Conservation (phyloP, 2,113 vertebrate species). For the Hippopotamus amphibius region DNA sequence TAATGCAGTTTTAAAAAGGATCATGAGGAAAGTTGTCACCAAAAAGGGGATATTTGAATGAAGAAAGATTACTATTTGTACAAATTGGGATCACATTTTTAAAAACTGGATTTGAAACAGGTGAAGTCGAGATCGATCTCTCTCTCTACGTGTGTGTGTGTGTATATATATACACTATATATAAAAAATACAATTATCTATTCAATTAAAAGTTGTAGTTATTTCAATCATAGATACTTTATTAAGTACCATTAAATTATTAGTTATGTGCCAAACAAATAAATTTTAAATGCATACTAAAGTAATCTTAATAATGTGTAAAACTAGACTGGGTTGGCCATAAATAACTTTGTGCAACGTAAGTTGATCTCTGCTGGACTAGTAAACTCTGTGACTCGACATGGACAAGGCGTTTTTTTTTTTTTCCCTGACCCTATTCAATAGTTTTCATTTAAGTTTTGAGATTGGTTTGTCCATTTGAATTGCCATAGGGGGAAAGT, state of each 20-base stretch:
- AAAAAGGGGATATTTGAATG: not conserved
- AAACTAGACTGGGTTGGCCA: not conserved
- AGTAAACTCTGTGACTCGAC: not conserved
- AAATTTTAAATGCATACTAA: slow-evolving; percentile 26
- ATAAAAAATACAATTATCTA: not conserved
- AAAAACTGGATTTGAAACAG: not conserved
- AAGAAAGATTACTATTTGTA: not conserved
- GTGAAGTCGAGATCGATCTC: not conserved
- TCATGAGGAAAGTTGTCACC: not conserved
- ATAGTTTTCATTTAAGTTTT: slow-evolving; percentile 20
- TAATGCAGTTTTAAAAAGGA: not conserved
- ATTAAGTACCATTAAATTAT: slow-evolving; percentile 15
- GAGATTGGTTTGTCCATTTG: not conserved
- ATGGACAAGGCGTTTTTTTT: not conserved
- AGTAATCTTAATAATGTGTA: not conserved
- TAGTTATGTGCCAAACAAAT: not conserved
- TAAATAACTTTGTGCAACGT: not conserved
- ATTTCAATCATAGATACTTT: not conserved
- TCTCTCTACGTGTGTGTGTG: not conserved
- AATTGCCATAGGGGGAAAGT: not conserved
- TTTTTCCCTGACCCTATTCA: not conserved
- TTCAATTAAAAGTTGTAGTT: not conserved
- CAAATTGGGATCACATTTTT: not conserved
- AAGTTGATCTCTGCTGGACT: not conserved
- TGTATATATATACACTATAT: not conserved